Conservation (phyloP, 2,888 invertebrate species). For the Dorcus hopei region DNA sequence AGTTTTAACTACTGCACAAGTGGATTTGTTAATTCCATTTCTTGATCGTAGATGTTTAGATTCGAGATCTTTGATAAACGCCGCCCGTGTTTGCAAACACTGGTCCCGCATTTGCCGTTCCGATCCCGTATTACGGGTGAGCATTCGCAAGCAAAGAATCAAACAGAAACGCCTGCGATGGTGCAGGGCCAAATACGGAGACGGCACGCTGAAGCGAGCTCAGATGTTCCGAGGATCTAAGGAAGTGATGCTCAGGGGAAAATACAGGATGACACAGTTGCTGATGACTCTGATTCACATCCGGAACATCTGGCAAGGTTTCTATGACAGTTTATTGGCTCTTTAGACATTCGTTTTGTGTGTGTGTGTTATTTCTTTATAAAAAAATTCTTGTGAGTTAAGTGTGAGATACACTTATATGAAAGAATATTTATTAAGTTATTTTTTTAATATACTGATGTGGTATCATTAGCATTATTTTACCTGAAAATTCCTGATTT, state of each 20-base stretch:
- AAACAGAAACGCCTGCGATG: conserved; percentile 10
- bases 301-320: conserved; percentile 12
- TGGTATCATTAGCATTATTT: no score
- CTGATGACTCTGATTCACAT: conserved; percentile 8
- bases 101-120: conserved; percentile 8
- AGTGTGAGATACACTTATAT: background rate
- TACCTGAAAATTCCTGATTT: no score
- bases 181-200: conserved; percentile 15
- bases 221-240: conserved; percentile 7
- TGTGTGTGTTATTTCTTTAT: background rate
- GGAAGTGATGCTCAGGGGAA: conserved; percentile 8
- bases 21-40: background rate
- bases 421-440: background rate
- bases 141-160: conserved; percentile 6
- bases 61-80: conserved; percentile 10
- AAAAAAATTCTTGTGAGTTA: background rate
- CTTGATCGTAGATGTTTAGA: conserved; percentile 7
- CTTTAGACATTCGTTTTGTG: background rate
- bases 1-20: background rate
- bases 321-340: conserved; percentile 7
- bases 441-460: background rate
- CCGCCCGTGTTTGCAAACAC: conserved; percentile 7
- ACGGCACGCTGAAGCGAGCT: conserved; percentile 5
- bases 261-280: conserved; percentile 5
- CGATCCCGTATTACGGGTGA: conserved; percentile 8